These are phyloP conservation scores for Morbakka virulenta DNA, from an alignment of 30 jellyfish, hydroid and myxozoan genomes.

Conservation along the genomic window DNA sequence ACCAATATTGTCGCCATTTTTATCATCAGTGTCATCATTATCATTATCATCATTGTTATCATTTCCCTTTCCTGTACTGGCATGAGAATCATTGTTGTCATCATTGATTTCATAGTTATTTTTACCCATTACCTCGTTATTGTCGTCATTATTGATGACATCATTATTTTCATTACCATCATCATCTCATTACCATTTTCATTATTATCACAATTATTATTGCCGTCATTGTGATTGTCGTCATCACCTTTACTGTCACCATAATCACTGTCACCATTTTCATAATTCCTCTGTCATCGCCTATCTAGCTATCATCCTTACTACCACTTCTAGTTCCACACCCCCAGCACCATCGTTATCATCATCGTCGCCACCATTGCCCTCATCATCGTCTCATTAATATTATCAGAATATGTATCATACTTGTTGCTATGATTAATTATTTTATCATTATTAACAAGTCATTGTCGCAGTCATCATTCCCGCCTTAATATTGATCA, in stretches of 20 bases:
- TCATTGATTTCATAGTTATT: background rate
- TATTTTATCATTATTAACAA: too few relatives aligned
- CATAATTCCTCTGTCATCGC: too few relatives aligned
- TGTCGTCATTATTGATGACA: background rate
- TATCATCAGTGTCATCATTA: slow-evolving; percentile 8
- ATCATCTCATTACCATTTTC: background rate
- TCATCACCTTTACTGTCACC: slow-evolving; percentile 1
- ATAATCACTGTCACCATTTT: background rate
- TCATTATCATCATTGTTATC: slow-evolving; percentile 5
- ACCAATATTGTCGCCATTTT: background rate
- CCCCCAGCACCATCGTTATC: too few relatives aligned
- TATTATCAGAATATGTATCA: too few relatives aligned
- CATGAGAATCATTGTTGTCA: background rate
- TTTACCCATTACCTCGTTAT: background rate
- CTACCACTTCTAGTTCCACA: too few relatives aligned
- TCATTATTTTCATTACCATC: background rate
- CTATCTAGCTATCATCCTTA: too few relatives aligned
- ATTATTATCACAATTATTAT: background rate
- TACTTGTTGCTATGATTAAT: too few relatives aligned
- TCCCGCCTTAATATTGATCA: too few relatives aligned
- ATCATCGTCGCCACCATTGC: too few relatives aligned
- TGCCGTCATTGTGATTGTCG: background rate
- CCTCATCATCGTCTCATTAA: too few relatives aligned
- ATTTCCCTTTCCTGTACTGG: background rate
- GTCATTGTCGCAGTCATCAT: too few relatives aligned